Evolutionary conservation across 2,797 vertebrate genomes (phyloP).

Genomic region (Poecilia wingei): DNA sequence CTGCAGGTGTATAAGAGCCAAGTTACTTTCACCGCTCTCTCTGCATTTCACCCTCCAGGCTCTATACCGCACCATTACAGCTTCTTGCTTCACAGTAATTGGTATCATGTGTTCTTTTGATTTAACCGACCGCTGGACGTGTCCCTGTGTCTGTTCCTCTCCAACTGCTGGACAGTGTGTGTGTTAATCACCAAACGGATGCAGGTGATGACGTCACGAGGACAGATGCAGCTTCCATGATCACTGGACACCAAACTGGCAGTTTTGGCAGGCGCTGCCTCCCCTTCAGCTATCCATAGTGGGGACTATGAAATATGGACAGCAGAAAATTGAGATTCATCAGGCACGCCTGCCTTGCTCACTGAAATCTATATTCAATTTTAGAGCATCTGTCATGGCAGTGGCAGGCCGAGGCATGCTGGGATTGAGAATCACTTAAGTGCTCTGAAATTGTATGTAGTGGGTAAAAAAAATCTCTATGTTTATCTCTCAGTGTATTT

Average conservation of each 20-base stretch:
- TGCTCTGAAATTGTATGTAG: constrained; percentile 72
- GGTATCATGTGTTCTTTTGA: constrained; percentile 36
- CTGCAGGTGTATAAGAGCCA: constrained; percentile 53
- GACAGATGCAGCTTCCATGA: constrained; percentile 66
- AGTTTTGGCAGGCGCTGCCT: constrained; percentile 61
- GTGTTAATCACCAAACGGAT: constrained; percentile 46
- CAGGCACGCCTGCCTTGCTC: constrained; percentile 77
- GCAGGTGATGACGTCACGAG: constrained; percentile 46
- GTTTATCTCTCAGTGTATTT: constrained; percentile 35
- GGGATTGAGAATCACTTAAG: constrained; percentile 76
- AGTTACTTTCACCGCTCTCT: constrained; percentile 47
- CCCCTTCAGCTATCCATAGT: constrained; percentile 58
- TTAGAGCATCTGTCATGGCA: constrained; percentile 78
- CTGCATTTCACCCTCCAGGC: constrained; percentile 51
- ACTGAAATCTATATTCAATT: constrained; percentile 84
- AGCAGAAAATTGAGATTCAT: constrained; percentile 82
- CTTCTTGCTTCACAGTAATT: constrained; percentile 35
- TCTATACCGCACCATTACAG: constrained; percentile 36
- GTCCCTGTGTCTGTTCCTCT: constrained; percentile 8
- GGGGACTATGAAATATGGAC: constrained; percentile 78
- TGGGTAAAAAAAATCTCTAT: constrained; percentile 38
- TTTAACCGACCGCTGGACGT: constrained; percentile 23
- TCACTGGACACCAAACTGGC: constrained; percentile 61
- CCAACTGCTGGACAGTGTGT: neutral
- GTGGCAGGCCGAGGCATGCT: constrained; percentile 70